phyloP scores from a whole-genome alignment of 1,140 invertebrate genomes.

The Trichonephila clavipes region DNA sequence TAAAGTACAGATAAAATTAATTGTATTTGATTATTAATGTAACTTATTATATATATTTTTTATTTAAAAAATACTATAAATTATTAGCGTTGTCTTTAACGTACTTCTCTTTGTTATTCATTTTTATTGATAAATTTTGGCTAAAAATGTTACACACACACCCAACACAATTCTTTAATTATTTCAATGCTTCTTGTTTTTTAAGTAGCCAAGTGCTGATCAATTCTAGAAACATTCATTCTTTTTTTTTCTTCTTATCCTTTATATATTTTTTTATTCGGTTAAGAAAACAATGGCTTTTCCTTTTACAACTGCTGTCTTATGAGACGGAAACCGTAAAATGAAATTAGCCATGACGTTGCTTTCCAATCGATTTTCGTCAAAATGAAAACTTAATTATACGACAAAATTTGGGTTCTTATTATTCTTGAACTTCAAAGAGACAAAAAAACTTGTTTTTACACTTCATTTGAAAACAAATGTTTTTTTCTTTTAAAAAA shows the following conservation, averaged over 20 bases:
- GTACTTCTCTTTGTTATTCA: too few species aligned
- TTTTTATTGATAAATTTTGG: too few species aligned
- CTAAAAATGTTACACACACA: too few species aligned
- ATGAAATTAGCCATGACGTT: not conserved
- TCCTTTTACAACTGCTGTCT: not conserved
- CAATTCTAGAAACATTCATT: not conserved
- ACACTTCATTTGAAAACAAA: not conserved
- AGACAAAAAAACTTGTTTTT: not conserved
- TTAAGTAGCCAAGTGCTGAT: not conserved
- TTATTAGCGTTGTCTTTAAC: too few species aligned
- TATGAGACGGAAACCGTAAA: not conserved
- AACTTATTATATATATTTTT: too few species aligned
- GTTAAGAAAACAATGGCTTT: not conserved
- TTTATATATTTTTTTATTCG: not conserved
- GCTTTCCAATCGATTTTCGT: not conserved
- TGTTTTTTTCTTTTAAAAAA: not conserved
- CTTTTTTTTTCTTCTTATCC: not conserved
- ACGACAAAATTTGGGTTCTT: not conserved
- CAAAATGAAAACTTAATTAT: slow-evolving; percentile 21
- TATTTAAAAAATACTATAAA: too few species aligned
- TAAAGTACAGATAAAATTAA: too few species aligned
- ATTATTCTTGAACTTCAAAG: not conserved
- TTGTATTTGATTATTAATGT: too few species aligned
- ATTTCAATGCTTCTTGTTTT: not conserved
- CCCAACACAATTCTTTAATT: too few species aligned